Evolutionary conservation across 1,140 invertebrate genomes (phyloP), one percentile per base, ranked within the genome.

Genomic region (Drosophila punjabiensis): DNA sequence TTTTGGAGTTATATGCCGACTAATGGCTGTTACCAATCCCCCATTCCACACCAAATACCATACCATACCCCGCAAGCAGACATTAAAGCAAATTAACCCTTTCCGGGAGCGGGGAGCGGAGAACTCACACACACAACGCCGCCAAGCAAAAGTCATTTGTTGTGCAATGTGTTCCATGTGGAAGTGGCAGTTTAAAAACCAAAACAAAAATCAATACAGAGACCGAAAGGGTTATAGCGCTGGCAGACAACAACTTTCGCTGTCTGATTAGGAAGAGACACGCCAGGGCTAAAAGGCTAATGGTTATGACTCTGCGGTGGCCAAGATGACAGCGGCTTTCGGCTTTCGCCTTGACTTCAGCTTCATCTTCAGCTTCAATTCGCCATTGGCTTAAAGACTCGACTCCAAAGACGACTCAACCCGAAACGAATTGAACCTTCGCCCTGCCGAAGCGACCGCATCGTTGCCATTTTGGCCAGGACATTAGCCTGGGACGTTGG

Each of bases 21-120:
- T 92, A 92, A 81, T 88, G 85, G 76, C 60, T 86, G 66, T 65
- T 69, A 60, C 37, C 60, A 39, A 61, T 69, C 70, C 75, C 82
- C 88, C 79, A 77, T 47, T 61, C 70, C 68, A 56, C 18, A 2
- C 33, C 61, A 8, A 52, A 11, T 14, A 6, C 55, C 24, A 5
- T 45, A 4, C 43, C 60, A 24, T 20, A 0, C 58, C 39, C 39
- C 8, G 18, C 18, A 33, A 24, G n/a, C 52, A 74, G 70, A 84
- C 88, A 91, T 91, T 91, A 84, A 91, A 87, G 86, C 91, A 92
- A 92, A 92, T 92, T 92, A 92, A 91, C 91, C 91, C 81, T 83
- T 86, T 81, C 70, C 82, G 76, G 13, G 16, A 32, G 16, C 18
- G 24, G 6, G 5, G 37, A 7, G 10, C 5, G 10, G 45, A 11